These are phyloP conservation scores for Montipora foliosa DNA, from an alignment of 64 coral and sea anemone genomes.

Conservation along the genomic window DNA sequence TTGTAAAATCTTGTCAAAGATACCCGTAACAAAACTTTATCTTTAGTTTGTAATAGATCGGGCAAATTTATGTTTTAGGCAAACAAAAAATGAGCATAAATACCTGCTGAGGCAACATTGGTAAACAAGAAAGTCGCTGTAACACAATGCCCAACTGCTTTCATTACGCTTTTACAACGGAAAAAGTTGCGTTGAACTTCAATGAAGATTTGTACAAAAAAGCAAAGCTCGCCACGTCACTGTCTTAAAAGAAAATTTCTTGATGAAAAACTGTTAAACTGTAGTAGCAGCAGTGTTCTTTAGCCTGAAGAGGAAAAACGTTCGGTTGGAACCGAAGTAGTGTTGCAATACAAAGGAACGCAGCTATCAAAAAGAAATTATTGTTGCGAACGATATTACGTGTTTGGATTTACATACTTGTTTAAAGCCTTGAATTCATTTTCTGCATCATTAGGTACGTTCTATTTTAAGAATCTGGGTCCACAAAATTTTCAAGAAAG, in stretches of 20 bases:
- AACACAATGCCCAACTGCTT: not conserved
- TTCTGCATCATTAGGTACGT: not conserved
- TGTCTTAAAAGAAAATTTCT: no score
- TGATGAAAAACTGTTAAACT: no score
- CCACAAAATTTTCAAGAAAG: no score
- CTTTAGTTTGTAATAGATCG: not conserved
- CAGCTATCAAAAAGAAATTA: not conserved
- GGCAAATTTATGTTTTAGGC: no score
- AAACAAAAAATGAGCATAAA: not conserved
- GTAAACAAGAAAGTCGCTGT: not conserved
- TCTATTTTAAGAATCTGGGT: not conserved
- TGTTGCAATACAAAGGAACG: not conserved
- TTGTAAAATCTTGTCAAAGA: no score
- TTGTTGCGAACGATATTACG: not conserved
- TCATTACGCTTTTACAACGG: not conserved
- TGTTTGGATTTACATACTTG: not conserved
- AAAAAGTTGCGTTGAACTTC: not conserved
- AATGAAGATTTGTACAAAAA: not conserved
- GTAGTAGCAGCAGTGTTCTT: no score
- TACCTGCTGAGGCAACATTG: not conserved
- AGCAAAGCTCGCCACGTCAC: no score
- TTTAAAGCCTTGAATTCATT: constrained; percentile 3
- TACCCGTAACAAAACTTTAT: not conserved
- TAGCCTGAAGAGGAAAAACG: not conserved
- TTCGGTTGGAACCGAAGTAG: not conserved